Conservation (phyloP, 2,113 vertebrate species). For the Hippolais icterina region DNA sequence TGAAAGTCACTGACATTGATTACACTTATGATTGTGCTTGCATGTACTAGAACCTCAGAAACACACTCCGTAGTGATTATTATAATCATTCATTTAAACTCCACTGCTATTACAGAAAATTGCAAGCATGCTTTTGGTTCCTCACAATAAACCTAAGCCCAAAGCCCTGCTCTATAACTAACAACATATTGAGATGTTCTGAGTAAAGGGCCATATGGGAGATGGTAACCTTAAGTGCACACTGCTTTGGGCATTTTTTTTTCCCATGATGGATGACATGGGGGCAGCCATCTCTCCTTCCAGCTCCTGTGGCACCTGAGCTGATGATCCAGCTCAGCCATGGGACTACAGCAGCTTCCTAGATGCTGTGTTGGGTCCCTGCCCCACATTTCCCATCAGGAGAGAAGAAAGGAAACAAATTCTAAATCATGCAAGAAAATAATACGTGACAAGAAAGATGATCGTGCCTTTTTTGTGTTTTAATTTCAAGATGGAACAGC, state of each 20-base stretch:
- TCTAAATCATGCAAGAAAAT: neutral
- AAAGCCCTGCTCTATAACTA: neutral
- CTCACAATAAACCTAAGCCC: neutral
- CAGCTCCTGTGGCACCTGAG: neutral
- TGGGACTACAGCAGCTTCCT: neutral
- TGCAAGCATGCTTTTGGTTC: neutral
- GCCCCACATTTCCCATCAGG: neutral
- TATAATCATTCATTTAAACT: neutral
- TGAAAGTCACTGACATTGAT: constrained; percentile 34
- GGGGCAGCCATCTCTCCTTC: neutral
- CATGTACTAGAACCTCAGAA: neutral
- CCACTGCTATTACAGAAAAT: neutral
- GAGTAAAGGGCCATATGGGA: neutral
- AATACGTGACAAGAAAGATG: neutral
- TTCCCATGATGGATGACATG: accelerated
- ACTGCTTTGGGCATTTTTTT: neutral
- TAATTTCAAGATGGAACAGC: neutral
- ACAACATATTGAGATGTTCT: neutral
- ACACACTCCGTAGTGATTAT: neutral
- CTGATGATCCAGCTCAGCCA: neutral
- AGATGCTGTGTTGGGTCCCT: neutral
- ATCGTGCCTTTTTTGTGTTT: neutral
- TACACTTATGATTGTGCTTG: neutral
- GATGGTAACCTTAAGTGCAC: neutral
- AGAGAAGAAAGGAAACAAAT: neutral